These are phyloP conservation scores for Cololabis saira DNA, from an alignment of 2,113 vertebrate genomes.

Conservation along the genomic window DNA sequence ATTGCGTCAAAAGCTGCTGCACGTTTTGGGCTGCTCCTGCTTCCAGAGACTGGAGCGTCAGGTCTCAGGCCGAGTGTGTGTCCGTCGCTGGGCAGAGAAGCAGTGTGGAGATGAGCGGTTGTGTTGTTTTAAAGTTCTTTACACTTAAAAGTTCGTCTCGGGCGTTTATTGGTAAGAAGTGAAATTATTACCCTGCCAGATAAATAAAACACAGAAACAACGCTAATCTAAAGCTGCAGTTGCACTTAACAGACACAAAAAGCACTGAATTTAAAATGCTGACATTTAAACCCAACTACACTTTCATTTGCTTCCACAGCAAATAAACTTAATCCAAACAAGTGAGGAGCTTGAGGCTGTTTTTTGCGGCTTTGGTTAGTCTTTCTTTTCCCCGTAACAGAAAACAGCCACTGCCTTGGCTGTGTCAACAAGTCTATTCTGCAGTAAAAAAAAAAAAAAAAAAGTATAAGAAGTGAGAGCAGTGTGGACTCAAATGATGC, in stretches of 20 bases:
- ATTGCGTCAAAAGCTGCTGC: constrained; percentile 31
- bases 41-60: constrained; percentile 49
- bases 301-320: no score
- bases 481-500: neutral
- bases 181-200: no score
- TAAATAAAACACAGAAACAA: no score
- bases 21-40: constrained; percentile 38
- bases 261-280: no score
- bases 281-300: no score
- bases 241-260: no score
- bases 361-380: no score
- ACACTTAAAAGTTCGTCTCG: neutral
- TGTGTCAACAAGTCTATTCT: neutral
- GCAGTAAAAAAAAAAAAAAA: neutral
- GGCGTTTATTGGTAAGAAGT: no score
- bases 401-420: neutral
- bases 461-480: neutral
- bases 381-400: neutral
- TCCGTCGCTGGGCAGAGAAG: neutral
- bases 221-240: no score
- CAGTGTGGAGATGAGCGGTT: constrained; percentile 28
- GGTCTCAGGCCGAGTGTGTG: constrained; percentile 33
- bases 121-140: neutral
- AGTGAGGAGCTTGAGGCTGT: no score
- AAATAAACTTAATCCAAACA: no score